phyloP scores from a whole-genome alignment of 2,888 invertebrate species.

The Sesamia inferens region DNA sequence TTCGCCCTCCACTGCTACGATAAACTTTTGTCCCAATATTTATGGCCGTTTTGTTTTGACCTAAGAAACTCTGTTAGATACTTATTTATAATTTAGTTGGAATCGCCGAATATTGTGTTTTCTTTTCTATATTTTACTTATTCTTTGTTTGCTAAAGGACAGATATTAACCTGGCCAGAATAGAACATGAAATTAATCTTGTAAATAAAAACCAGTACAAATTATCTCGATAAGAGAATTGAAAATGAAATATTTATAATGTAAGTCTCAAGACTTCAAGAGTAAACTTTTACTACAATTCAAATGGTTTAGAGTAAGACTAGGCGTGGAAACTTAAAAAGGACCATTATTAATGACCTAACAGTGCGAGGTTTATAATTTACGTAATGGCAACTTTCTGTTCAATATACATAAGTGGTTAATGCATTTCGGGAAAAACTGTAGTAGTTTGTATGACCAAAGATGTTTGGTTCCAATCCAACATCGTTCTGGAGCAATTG shows the following conservation, averaged over 20 bases:
- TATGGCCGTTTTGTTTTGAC: conserved; percentile 44
- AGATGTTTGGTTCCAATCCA: conserved; percentile 13
- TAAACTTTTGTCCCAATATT: conserved; percentile 49
- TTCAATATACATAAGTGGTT: conserved; percentile 11
- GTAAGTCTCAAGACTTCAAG: no score
- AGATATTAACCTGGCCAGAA: conserved; percentile 8
- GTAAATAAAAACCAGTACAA: not conserved
- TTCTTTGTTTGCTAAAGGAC: not conserved
- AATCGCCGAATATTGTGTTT: conserved; percentile 7
- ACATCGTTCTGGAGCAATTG: conserved; percentile 36
- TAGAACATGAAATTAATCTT: conserved; percentile 17
- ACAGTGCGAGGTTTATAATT: conserved; percentile 23
- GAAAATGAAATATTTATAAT: not conserved
- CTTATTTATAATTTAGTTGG: conserved; percentile 27
- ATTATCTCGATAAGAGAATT: not conserved
- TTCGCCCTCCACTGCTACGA: conserved; percentile 19
- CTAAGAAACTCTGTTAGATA: conserved; percentile 11
- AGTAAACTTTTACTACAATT: not conserved
- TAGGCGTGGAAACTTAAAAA: not conserved
- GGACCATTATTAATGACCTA: conserved; percentile 13
- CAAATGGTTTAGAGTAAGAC: not conserved
- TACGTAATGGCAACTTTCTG: conserved; percentile 30
- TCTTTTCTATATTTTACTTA: conserved; percentile 3
- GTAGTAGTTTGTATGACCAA: not conserved
- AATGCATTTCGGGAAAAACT: conserved; percentile 14